Evolutionary conservation across 2,888 invertebrate genomes (phyloP), one percentile per base, ranked within the genome.

Genomic region (Danaus chrysippus): DNA sequence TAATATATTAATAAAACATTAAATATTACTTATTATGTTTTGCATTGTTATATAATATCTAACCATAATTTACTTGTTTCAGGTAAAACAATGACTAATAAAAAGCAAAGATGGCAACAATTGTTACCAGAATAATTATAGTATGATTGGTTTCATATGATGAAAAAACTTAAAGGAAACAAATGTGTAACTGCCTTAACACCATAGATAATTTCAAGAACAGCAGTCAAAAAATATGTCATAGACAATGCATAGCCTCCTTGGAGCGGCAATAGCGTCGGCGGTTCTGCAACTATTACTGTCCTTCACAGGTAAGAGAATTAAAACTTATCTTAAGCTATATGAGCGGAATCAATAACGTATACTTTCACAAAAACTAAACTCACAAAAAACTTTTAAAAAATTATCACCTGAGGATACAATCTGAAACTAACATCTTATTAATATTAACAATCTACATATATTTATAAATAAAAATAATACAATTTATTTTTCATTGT

Each of bases 241-340:
- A 76, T 89, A 88, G 89, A 89, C 86, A 85, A 89, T 90, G 90
- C 83, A 81, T 83, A 83, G 81, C 77, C 81, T 88, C 79, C 77
- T 87, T 72, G 77, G 80, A 78, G 79, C 82, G 79, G 84, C 84
- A 79, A 83, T 79, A 76, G 79, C 80, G 77, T 86, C 88, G 75
- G 87, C 86, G 71, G 70, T 90, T 76, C 77, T 90, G 75, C 90
- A 89, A 74, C 80, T 88, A 80, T 74, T 89, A 54, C 72, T 86
- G 64, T 86, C 82, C 64, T 80, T 83, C 69, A 76, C 88, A 76
- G 87, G 90, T 89, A 78, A 78, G 76, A 55, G 13, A 15, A 15
- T 13, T 34, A 5, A 34, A 43, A 49, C 17, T 1, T 15, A 11
- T 49, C 15, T 46, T 46, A n/a, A 10, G 1, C 5, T 12, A 43